Evolutionary conservation across 1,140 invertebrate species (phyloP).

Genomic region (Bombus breviceps): DNA sequence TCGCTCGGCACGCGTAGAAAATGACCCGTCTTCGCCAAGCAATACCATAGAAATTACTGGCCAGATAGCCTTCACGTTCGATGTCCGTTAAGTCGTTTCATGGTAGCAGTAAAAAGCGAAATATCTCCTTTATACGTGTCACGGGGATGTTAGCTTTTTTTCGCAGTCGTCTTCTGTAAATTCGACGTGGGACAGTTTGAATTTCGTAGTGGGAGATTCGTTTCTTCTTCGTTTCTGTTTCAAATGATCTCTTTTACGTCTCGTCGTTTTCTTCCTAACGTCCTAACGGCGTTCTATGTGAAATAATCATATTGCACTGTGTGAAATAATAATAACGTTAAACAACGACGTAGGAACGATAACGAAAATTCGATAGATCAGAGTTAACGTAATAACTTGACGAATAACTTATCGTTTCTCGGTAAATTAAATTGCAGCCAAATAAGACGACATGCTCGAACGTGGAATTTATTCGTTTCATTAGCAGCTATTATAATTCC

Average conservation of each 20-base stretch:
- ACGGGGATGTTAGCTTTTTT: background rate
- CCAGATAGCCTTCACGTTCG: slow-evolving; percentile 12
- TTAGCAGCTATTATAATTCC: background rate
- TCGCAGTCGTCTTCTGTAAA: background rate
- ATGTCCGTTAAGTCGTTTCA: slow-evolving; percentile 38
- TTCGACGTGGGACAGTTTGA: too few relatives aligned
- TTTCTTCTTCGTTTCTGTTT: background rate
- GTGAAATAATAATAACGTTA: too few relatives aligned
- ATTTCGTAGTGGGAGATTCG: background rate
- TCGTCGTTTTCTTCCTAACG: too few relatives aligned
- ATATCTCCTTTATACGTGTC: background rate
- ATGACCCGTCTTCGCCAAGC: background rate
- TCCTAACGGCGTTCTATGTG: too few relatives aligned
- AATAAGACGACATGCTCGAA: background rate
- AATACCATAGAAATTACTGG: slow-evolving; percentile 12
- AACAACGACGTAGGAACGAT: too few relatives aligned
- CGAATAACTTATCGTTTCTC: background rate
- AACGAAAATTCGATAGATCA: too few relatives aligned
- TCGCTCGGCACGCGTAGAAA: background rate
- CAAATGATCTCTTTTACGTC: background rate
- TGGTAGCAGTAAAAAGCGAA: slow-evolving; percentile 12
- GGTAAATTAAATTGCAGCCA: background rate
- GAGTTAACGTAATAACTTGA: background rate
- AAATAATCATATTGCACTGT: too few relatives aligned
- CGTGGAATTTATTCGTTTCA: background rate